These are phyloP conservation scores for Papilio machaon DNA, from an alignment of 1,140 invertebrate genomes.

Conservation along the genomic window DNA sequence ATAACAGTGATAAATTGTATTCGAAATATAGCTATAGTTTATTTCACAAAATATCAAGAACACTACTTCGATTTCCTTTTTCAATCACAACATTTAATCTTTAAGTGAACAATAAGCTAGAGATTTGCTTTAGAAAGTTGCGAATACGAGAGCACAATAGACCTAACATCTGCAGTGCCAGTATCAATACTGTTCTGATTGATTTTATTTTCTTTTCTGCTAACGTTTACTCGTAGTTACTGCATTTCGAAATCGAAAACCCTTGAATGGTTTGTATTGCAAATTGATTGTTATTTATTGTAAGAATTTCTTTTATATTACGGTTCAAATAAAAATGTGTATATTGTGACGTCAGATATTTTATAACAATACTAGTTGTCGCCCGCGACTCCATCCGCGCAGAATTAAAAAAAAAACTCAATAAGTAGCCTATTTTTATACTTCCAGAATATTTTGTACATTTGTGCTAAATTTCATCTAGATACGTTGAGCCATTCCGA, in stretches of 20 bases:
- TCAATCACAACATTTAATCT: conserved; percentile 23
- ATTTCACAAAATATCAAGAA: background rate
- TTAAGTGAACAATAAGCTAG: conserved; percentile 23
- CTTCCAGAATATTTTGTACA: too few species aligned
- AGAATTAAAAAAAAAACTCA: too few species aligned
- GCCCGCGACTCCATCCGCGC: too few species aligned
- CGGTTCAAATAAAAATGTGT: too few species aligned
- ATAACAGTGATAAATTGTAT: background rate
- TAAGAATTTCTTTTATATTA: too few species aligned
- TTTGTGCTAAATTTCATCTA: too few species aligned
- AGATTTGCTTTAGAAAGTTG: conserved; percentile 16
- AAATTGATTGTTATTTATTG: background rate
- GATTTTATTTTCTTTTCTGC: conserved; percentile 3
- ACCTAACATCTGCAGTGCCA: background rate
- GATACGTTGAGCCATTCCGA: too few species aligned
- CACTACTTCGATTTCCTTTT: conserved; percentile 9
- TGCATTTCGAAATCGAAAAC: background rate
- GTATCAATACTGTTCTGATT: background rate
- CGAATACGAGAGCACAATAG: background rate
- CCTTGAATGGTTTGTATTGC: background rate
- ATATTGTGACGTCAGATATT: too few species aligned
- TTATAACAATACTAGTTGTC: too few species aligned
- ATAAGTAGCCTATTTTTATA: too few species aligned
- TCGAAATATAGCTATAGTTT: background rate
- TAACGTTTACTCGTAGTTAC: background rate